phyloP scores from a whole-genome alignment of 2,888 invertebrate species.

The Napeogenes inachia region DNA sequence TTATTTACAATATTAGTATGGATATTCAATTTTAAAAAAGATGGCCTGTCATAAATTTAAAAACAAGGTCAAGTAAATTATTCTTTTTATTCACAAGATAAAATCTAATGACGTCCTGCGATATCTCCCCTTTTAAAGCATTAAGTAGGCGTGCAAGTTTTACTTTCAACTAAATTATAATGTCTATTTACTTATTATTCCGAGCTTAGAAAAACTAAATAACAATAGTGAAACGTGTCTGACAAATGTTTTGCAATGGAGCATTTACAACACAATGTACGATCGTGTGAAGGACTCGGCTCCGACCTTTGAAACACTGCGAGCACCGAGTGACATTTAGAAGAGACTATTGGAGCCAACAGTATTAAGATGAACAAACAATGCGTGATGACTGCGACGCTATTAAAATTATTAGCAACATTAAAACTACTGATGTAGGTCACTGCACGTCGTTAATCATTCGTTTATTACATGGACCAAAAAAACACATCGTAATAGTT shows the following conservation, averaged over 20 bases:
- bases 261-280: conserved; percentile 35
- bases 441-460: conserved; percentile 19
- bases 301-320: conserved; percentile 42
- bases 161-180: background rate
- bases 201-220: conserved; percentile 24
- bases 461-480: conserved; percentile 19
- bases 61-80: background rate
- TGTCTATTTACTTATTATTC: background rate
- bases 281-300: conserved; percentile 38
- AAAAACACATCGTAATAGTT: conserved; percentile 40
- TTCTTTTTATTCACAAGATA: background rate
- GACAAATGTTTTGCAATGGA: conserved; percentile 40
- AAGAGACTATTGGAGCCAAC: conserved; percentile 33
- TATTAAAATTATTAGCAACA: conserved; percentile 32
- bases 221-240: conserved; percentile 35
- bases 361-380: conserved; percentile 32
- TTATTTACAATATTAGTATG: no score
- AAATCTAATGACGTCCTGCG: conserved; percentile 19
- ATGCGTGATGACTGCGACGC: conserved; percentile 29
- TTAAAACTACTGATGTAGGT: conserved; percentile 29
- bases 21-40: no score
- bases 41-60: background rate
- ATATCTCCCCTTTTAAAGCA: conserved; percentile 26
- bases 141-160: conserved; percentile 23
- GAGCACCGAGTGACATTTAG: conserved; percentile 41